Evolutionary conservation across 2,797 vertebrate species (phyloP).

Genomic region (Cirrhinus mrigala): DNA sequence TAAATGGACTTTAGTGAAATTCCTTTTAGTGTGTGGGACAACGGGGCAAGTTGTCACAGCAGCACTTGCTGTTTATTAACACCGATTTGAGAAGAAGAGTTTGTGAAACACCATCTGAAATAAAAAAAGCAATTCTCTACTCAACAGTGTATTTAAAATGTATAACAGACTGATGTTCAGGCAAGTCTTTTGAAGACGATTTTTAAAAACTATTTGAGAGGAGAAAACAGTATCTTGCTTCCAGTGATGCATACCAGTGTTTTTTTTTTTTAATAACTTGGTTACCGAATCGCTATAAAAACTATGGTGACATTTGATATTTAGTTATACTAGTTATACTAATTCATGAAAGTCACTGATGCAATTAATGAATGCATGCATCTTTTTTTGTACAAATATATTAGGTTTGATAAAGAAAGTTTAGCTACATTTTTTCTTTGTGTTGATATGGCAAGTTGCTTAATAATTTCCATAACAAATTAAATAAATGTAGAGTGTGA

Average conservation of each 20-base stretch:
- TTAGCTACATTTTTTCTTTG: not conserved
- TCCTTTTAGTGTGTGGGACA: not conserved
- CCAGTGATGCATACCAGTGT: not conserved
- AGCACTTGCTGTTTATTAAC: not conserved
- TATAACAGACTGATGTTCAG: too few relatives aligned
- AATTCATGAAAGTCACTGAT: not conserved
- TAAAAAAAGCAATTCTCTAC: not conserved
- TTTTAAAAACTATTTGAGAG: not conserved
- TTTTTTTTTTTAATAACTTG: not conserved
- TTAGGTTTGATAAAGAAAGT: not conserved
- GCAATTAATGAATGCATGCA: not conserved
- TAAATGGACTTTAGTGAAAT: not conserved
- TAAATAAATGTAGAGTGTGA: not conserved
- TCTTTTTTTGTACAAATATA: not conserved
- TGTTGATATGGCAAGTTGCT: not conserved
- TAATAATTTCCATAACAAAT: not conserved
- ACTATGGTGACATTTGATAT: not conserved
- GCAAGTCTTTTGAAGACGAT: not conserved
- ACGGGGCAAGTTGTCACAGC: not conserved
- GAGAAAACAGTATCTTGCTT: not conserved
- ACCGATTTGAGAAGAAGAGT: not conserved
- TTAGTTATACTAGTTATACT: not conserved
- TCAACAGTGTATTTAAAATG: not conserved
- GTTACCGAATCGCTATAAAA: not conserved
- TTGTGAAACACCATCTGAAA: not conserved